These are phyloP conservation scores for Mixornis gularis DNA, from an alignment of 2,113 vertebrate genomes.

Conservation along the genomic window DNA sequence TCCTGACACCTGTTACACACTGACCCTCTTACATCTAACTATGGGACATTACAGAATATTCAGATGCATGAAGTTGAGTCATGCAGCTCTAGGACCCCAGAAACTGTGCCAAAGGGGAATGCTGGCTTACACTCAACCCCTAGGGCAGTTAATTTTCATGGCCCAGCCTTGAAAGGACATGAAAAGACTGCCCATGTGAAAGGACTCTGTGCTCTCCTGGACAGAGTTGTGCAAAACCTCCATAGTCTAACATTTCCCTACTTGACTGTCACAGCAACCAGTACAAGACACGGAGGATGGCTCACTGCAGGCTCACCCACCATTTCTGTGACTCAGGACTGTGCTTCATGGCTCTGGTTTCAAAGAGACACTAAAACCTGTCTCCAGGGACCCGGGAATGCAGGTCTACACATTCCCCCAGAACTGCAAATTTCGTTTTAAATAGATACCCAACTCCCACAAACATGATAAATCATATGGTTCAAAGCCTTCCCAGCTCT, in stretches of 20 bases:
- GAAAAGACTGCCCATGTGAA: accelerated
- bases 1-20: neutral
- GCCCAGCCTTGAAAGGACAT: neutral
- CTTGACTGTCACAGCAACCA: neutral
- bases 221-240: neutral
- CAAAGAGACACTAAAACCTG: neutral
- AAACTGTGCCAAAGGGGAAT: neutral
- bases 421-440: neutral
- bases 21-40: neutral
- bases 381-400: neutral
- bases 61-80: neutral
- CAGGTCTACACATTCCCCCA: neutral
- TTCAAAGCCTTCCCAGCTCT: neutral
- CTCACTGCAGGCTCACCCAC: neutral
- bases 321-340: neutral
- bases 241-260: accelerated
- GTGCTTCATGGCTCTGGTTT: neutral
- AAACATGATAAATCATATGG: neutral
- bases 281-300: neutral
- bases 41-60: neutral
- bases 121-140: neutral
- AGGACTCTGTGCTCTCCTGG: neutral
- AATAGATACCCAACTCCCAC: neutral
- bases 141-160: neutral
- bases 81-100: neutral